Evolutionary conservation across 2,888 invertebrate genomes (phyloP).

Genomic region (Acanthosepion esculentum): DNA sequence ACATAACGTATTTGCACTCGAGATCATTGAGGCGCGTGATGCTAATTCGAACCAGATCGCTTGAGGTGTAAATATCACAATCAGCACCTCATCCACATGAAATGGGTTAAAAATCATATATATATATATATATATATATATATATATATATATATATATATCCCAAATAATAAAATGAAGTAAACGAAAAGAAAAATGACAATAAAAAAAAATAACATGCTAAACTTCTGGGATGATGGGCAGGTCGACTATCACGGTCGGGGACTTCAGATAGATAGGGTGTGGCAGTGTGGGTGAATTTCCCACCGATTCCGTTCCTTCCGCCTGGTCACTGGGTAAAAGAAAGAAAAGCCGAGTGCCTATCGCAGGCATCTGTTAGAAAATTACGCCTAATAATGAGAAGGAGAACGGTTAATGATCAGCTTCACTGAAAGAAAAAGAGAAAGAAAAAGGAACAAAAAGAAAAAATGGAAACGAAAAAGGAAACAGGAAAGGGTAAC

Average conservation of each 20-base stretch:
- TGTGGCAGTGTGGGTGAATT: not conserved
- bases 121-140: not conserved
- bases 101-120: not conserved
- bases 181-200: too few relatives aligned
- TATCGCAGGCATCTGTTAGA: too few relatives aligned
- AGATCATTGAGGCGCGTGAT: not conserved
- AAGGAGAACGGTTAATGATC: too few relatives aligned
- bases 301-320: not conserved
- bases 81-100: not conserved
- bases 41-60: constrained; percentile 33
- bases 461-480: too few relatives aligned
- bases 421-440: too few relatives aligned
- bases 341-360: not conserved
- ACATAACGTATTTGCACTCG: constrained; percentile 21
- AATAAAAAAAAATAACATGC: not conserved
- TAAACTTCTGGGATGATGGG: not conserved
- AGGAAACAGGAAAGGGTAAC: too few relatives aligned
- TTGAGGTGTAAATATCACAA: not conserved
- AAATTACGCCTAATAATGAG: too few relatives aligned
- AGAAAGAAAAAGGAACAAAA: too few relatives aligned
- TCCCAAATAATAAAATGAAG: not conserved
- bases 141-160: not conserved
- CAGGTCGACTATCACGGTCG: not conserved
- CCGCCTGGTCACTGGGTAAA: not conserved
- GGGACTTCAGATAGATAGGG: not conserved